Evolutionary conservation across 53 echinoderm and acorn worm genomes (phyloP), one percentile per base, ranked within the genome.

Genomic region (Crossaster papposus): DNA sequence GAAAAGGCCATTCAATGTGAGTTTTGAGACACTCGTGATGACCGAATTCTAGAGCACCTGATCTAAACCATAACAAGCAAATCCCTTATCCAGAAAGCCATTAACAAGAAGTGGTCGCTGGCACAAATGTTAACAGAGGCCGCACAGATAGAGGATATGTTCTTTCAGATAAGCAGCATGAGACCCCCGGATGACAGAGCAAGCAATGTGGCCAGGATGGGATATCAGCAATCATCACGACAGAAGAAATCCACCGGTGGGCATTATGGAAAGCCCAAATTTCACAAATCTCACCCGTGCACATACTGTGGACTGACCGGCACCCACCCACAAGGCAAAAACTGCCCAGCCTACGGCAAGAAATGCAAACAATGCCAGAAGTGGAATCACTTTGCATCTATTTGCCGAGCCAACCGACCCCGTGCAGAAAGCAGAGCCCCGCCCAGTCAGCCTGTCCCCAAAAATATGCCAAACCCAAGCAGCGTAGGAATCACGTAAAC

Each of bases 1-100:
- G 90, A 89, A 93, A 81, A 35, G 55, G 90, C 93, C 10, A 83
- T 23, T 35, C 88, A 92, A 6, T 93, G 90, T 90, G 93, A 93
- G 28, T 90, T 90, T 80, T 81, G 81, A 14, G 38, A 77, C 22
- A 68, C 65, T 34, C 20, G 28, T 7, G 93, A 92, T 54, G 93
- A 89, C 24, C 83, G 92, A 65, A 92, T 89, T 30, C 55, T 93
- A 11, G 93, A 93, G 68, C 90, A 90, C 83, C 23, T 89, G 8
- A 88, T 93, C 70, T 82, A 90, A 81, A 93, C 93, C 14, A 64
- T 89, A 2, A 44, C 76, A n/a, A 76, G 64, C 28, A 65, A 82
- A 44, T 38, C 26, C 22, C 77, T 83, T 22, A 83, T 89, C 68
- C 63, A 82, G 31, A 78, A 82, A 32, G 83, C 89, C 34, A 92